Percentiles rank a stretch among this genome's conserved stretches.
phyloP scores from a whole-genome alignment of 2,113 vertebrate genomes.

The Antigone vipio region DNA sequence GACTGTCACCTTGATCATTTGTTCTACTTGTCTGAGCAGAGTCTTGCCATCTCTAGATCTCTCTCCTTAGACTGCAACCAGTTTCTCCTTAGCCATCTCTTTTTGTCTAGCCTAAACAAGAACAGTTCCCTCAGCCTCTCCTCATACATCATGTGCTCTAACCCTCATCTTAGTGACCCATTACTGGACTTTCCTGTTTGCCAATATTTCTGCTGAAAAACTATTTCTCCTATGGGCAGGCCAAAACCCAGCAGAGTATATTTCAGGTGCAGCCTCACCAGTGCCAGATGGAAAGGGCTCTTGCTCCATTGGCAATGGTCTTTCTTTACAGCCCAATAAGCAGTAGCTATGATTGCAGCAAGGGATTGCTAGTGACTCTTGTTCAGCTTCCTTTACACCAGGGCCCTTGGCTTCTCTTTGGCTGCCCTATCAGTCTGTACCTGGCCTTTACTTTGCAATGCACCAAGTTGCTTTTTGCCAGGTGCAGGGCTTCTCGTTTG shows the following conservation, averaged over 20 bases:
- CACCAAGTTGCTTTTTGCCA: background rate
- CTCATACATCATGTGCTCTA: background rate
- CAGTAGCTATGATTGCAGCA: background rate
- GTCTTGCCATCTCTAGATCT: background rate
- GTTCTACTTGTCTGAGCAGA: background rate
- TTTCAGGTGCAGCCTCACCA: background rate
- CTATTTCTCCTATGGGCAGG: background rate
- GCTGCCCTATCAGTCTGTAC: no score
- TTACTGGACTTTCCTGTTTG: background rate
- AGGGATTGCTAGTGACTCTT: background rate
- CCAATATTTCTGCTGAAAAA: background rate
- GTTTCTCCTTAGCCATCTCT: background rate
- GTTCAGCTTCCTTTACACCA: background rate
- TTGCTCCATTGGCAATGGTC: background rate
- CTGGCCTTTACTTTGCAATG: background rate
- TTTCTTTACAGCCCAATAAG: background rate
- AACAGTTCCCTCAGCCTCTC: background rate
- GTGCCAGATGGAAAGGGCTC: background rate
- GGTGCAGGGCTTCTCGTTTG: background rate
- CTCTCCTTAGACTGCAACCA: background rate
- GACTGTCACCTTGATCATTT: background rate
- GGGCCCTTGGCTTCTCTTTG: background rate
- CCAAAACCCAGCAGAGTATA: background rate
- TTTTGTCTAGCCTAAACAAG: background rate
- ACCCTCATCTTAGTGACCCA: background rate